phyloP scores from a whole-genome alignment of 2,113 vertebrate species.

The Dermatemys mawii region DNA sequence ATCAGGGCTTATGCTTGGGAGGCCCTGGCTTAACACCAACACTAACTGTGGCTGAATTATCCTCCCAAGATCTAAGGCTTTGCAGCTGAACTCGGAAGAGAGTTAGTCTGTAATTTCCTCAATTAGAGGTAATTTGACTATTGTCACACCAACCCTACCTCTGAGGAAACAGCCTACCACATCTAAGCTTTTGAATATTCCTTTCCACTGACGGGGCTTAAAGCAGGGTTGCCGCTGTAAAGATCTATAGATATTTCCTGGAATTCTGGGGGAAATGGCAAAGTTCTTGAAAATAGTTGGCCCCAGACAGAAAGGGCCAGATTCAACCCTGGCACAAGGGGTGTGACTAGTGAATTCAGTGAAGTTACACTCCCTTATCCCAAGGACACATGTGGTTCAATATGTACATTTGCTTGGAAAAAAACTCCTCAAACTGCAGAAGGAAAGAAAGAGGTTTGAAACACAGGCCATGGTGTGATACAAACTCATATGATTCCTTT shows the following conservation, averaged over 20 bases:
- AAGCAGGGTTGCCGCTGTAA: neutral
- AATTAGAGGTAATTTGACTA: conserved; percentile 16
- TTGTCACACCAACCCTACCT: neutral
- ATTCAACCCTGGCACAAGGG: neutral
- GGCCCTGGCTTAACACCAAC: conserved; percentile 59
- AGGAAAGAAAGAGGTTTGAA: neutral
- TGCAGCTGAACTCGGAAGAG: conserved; percentile 46
- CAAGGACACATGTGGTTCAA: neutral
- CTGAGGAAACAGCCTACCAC: neutral
- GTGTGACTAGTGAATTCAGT: neutral
- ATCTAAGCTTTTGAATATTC: neutral
- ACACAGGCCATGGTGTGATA: neutral
- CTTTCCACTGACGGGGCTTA: neutral
- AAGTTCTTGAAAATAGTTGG: neutral
- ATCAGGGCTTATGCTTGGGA: conserved; percentile 44
- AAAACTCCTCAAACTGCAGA: neutral
- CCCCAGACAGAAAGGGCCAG: neutral
- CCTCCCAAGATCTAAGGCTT: conserved; percentile 25
- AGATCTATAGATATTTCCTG: neutral
- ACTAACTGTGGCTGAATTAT: conserved; percentile 45
- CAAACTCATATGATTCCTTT: neutral
- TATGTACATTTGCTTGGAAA: neutral
- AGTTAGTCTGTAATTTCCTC: neutral
- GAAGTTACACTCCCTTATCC: neutral
- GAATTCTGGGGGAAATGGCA: neutral